Conservation (phyloP, 2,888 invertebrate genomes). For the Pachydiplax longipennis region DNA sequence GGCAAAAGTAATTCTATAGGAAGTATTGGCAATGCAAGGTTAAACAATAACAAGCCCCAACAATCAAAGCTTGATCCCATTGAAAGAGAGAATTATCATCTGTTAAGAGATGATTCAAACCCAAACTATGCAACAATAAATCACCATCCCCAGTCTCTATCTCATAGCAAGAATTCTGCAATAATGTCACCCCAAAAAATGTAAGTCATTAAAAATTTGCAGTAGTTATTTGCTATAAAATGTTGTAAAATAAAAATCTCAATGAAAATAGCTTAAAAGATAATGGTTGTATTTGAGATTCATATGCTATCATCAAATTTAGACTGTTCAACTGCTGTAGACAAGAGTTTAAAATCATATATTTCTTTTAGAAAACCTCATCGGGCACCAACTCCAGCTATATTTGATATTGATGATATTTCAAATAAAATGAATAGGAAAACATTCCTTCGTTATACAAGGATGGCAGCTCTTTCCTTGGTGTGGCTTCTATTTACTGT, state of each 20-base stretch:
- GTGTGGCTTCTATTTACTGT: constrained; percentile 75
- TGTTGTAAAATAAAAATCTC: too few species aligned
- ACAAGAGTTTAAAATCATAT: too few species aligned
- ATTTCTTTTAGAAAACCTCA: background rate
- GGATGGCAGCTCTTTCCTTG: constrained; percentile 66
- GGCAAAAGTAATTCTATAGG: too few species aligned
- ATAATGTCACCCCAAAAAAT: background rate
- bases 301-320: too few species aligned
- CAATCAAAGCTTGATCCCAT: too few species aligned
- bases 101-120: background rate
- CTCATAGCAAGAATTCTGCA: background rate
- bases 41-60: too few species aligned
- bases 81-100: background rate
- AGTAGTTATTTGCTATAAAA: too few species aligned
- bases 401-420: constrained; percentile 23
- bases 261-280: too few species aligned
- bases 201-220: background rate
- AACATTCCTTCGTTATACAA: constrained; percentile 57
- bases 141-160: background rate
- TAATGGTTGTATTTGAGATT: too few species aligned
- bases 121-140: background rate
- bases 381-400: background rate
- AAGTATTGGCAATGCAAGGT: too few species aligned
- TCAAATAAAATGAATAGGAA: background rate
- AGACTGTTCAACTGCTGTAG: too few species aligned